Percentiles rank a stretch among this genome's conserved stretches.
Evolutionary conservation across 2,113 vertebrate genomes (phyloP).

Genomic region (Todiramphus chloris): DNA sequence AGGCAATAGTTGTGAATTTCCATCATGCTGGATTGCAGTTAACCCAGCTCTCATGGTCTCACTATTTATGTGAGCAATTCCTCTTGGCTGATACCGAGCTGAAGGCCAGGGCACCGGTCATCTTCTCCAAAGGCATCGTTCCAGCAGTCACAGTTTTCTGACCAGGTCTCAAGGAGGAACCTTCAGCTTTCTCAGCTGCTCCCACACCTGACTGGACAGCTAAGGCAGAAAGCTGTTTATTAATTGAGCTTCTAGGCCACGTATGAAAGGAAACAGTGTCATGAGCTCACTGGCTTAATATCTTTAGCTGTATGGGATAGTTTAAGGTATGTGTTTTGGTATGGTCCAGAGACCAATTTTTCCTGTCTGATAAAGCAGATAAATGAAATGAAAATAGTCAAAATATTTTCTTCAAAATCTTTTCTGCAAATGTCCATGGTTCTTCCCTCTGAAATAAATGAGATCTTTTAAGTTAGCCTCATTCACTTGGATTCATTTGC

Average conservation of each 20-base stretch:
- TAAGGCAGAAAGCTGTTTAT: not conserved
- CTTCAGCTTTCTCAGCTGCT: not conserved
- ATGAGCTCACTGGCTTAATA: not conserved
- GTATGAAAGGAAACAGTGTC: not conserved
- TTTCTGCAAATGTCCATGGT: not conserved
- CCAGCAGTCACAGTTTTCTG: fast-evolving
- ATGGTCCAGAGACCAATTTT: not conserved
- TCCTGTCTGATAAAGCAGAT: not conserved
- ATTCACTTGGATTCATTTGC: not conserved
- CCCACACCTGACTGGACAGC: not conserved
- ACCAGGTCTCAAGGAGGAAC: not conserved
- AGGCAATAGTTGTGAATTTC: not conserved
- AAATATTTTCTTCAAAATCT: not conserved
- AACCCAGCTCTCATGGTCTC: not conserved
- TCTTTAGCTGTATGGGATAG: not conserved
- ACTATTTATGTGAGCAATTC: not conserved
- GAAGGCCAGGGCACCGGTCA: not conserved
- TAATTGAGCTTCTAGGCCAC: not conserved
- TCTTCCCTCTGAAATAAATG: not conserved
- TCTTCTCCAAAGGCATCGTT: not conserved
- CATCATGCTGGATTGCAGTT: not conserved
- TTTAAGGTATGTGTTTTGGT: not conserved
- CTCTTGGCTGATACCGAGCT: fast-evolving
- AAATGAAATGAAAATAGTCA: not conserved
- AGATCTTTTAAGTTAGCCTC: not conserved